Evolutionary conservation across 2,113 vertebrate species (phyloP).

Genomic region (Podarcis cretensis): DNA sequence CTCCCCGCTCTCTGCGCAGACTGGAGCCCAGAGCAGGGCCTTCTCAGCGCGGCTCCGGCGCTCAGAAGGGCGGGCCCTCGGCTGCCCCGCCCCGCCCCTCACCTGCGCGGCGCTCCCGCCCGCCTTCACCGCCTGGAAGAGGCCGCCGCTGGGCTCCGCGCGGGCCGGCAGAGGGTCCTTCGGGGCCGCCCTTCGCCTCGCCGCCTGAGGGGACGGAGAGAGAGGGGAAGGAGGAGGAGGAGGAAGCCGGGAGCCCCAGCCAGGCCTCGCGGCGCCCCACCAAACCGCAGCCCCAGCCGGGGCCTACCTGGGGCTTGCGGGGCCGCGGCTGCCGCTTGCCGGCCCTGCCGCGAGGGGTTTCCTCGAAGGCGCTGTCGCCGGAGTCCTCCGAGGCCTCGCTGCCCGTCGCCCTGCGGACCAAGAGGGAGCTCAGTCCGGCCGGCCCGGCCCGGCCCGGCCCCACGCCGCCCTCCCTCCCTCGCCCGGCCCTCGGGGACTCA

Average conservation of each 20-base stretch:
- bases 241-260: too few relatives aligned
- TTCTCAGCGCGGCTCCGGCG: too few relatives aligned
- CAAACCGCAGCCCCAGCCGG: too few relatives aligned
- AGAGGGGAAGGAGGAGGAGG: too few relatives aligned
- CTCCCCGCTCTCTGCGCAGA: too few relatives aligned
- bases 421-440: neutral
- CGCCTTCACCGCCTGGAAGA: conserved; percentile 76
- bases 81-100: conserved; percentile 28
- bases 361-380: conserved; percentile 69
- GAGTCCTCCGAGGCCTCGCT: conserved; percentile 51
- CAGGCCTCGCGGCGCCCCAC: neutral
- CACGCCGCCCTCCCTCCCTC: too few relatives aligned
- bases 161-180: conserved; percentile 60
- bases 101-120: conserved; percentile 79
- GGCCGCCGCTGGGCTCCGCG: conserved; percentile 55
- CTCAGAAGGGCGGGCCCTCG: too few relatives aligned
- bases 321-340: neutral
- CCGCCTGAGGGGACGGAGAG: neutral
- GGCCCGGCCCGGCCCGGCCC: neutral
- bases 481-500: too few relatives aligned
- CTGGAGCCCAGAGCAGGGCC: too few relatives aligned
- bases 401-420: neutral
- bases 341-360: neutral
- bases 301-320: neutral
- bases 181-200: neutral